Conservation (phyloP, 2,888 invertebrate species). For the Drosophila quinaria region DNA sequence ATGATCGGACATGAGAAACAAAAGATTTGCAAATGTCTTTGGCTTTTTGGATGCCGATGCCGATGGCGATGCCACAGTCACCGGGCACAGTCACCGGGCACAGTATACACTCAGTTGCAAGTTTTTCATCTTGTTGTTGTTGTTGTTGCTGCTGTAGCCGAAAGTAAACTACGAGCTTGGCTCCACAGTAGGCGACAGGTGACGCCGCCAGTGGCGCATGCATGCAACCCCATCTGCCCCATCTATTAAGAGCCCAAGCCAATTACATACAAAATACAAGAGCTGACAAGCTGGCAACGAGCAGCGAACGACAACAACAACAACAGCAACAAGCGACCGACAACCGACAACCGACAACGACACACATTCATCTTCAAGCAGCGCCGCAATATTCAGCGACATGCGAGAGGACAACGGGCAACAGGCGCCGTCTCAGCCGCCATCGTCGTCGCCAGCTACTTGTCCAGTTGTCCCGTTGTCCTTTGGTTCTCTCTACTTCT, state of each 20-base stretch:
- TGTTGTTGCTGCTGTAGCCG: constrained; percentile 41
- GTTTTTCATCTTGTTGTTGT: constrained; percentile 31
- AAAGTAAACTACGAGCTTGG: constrained; percentile 51
- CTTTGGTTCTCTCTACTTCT: background rate
- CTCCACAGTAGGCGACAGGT: constrained; percentile 74
- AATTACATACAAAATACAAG: constrained; percentile 80
- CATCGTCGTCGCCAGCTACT: constrained; percentile 31
- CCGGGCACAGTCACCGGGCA: background rate
- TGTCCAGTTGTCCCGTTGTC: constrained; percentile 3
- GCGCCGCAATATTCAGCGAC: constrained; percentile 55
- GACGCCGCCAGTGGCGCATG: constrained; percentile 61
- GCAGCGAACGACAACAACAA: constrained; percentile 22
- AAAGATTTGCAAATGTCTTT: constrained; percentile 83
- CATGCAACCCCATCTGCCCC: constrained; percentile 25
- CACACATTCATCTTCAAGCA: constrained; percentile 76
- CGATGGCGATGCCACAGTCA: constrained; percentile 19
- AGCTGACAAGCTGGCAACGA: constrained; percentile 66
- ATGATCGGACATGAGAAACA: constrained; percentile 84
- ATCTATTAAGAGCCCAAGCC: constrained; percentile 67
- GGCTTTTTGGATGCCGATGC: constrained; percentile 72
- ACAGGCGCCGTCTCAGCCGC: constrained; percentile 73
- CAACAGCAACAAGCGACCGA: constrained; percentile 4
- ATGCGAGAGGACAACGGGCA: constrained; percentile 30
- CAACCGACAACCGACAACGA: constrained; percentile 51
- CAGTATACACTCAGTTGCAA: constrained; percentile 4